Conservation (phyloP, 1,140 invertebrate species). For the Zophobas atratus region DNA sequence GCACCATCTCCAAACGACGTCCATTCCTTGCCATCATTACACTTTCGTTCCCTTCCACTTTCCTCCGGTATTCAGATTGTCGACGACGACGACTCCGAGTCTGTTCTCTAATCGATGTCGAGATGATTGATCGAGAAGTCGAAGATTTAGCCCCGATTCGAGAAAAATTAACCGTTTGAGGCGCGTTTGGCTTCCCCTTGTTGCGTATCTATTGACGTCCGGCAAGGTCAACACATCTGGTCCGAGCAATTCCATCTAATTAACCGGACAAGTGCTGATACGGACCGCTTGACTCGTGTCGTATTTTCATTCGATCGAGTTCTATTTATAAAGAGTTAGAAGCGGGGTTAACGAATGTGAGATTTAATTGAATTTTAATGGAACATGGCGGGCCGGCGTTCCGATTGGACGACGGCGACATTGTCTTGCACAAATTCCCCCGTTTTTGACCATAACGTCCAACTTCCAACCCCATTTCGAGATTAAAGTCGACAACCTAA, state of each 20-base stretch:
- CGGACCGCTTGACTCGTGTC: conserved; percentile 20
- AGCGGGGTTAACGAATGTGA: conserved; percentile 35
- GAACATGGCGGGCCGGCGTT: background rate
- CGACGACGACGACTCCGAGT: background rate
- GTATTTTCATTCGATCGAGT: conserved; percentile 24
- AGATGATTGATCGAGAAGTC: conserved; percentile 26
- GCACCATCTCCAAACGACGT: background rate
- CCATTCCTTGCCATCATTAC: background rate
- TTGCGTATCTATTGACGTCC: conserved; percentile 18
- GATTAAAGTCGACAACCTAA: too few relatives aligned
- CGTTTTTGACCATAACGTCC: too few relatives aligned
- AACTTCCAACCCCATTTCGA: too few relatives aligned
- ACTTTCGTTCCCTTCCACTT: background rate
- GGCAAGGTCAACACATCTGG: conserved; percentile 14
- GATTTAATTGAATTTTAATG: conserved; percentile 20
- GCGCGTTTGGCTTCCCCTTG: too few relatives aligned
- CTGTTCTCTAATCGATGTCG: background rate
- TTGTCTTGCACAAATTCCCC: too few relatives aligned
- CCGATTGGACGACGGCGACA: too few relatives aligned
- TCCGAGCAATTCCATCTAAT: conserved; percentile 34
- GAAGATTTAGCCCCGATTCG: background rate
- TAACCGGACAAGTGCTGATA: conserved; percentile 38
- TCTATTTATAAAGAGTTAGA: conserved; percentile 28
- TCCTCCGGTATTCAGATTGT: conserved; percentile 19
- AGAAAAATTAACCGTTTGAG: background rate